Evolutionary conservation across 2,113 vertebrate genomes (phyloP).

Genomic region (Gopherus flavomarginatus): DNA sequence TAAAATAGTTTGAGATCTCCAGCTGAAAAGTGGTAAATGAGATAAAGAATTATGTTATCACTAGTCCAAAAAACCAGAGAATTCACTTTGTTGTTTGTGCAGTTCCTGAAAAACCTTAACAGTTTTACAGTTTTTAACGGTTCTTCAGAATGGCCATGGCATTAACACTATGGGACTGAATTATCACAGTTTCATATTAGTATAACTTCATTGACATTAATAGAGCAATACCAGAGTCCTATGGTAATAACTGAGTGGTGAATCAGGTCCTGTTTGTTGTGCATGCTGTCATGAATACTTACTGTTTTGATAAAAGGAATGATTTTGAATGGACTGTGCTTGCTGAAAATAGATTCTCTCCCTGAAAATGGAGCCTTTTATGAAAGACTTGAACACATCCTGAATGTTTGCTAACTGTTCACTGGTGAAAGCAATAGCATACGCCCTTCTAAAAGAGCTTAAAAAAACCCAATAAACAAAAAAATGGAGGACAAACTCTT

Average conservation of each 20-base stretch:
- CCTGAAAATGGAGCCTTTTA: neutral
- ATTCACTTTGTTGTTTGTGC: neutral
- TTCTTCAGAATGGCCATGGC: neutral
- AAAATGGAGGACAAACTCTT: neutral
- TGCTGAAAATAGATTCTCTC: constrained; percentile 10
- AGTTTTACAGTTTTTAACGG: neutral
- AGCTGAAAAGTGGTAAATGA: neutral
- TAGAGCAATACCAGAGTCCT: neutral
- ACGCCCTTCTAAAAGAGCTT: neutral
- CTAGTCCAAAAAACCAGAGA: neutral
- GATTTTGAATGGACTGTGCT: neutral
- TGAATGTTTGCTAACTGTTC: neutral
- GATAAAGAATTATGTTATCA: neutral
- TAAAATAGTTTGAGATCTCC: neutral
- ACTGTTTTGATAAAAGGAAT: neutral
- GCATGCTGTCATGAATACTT: neutral
- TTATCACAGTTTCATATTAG: neutral
- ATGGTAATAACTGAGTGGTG: neutral
- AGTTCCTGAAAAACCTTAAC: neutral
- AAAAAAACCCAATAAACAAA: neutral
- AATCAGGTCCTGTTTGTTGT: neutral
- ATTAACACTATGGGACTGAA: neutral
- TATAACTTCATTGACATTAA: neutral
- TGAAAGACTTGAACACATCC: neutral
- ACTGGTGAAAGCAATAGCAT: neutral